Evolutionary conservation across 2,888 invertebrate genomes (phyloP).

Genomic region (Carpatolechia fugitivella): DNA sequence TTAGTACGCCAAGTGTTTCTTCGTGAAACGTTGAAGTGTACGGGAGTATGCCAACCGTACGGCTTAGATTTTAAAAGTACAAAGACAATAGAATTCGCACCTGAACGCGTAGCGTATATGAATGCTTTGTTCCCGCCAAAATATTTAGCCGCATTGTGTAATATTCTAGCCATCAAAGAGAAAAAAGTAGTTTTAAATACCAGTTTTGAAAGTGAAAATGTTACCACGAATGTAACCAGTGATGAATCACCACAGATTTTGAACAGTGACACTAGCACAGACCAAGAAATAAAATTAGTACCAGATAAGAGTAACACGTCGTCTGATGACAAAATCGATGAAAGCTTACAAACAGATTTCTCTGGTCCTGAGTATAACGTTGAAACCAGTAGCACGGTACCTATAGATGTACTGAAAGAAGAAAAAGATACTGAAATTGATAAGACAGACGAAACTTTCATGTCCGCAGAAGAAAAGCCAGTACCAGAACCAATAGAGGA

Average conservation of each 20-base stretch:
- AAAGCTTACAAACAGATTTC: conserved; percentile 47
- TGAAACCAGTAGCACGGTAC: conserved; percentile 36
- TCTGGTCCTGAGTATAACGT: conserved; percentile 39
- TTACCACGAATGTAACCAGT: conserved; percentile 65
- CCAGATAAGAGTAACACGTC: conserved; percentile 54
- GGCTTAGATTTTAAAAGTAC: conserved; percentile 82
- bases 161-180: conserved; percentile 84
- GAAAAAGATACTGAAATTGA: conserved; percentile 44
- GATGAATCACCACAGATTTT: conserved; percentile 56
- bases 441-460: conserved; percentile 44
- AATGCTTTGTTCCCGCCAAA: conserved; percentile 82
- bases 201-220: conserved; percentile 78
- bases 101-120: conserved; percentile 77
- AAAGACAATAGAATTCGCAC: conserved; percentile 71
- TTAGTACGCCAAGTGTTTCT: conserved; percentile 82
- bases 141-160: conserved; percentile 88
- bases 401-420: conserved; percentile 51
- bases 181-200: conserved; percentile 83
- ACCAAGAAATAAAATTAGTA: conserved; percentile 56
- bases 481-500: conserved; percentile 41
- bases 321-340: conserved; percentile 53
- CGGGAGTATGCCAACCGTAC: conserved; percentile 79
- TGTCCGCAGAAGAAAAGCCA: conserved; percentile 43
- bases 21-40: conserved; percentile 79
- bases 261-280: conserved; percentile 54